Conservation (phyloP, 2,113 vertebrate species). For the Scomber colias region DNA sequence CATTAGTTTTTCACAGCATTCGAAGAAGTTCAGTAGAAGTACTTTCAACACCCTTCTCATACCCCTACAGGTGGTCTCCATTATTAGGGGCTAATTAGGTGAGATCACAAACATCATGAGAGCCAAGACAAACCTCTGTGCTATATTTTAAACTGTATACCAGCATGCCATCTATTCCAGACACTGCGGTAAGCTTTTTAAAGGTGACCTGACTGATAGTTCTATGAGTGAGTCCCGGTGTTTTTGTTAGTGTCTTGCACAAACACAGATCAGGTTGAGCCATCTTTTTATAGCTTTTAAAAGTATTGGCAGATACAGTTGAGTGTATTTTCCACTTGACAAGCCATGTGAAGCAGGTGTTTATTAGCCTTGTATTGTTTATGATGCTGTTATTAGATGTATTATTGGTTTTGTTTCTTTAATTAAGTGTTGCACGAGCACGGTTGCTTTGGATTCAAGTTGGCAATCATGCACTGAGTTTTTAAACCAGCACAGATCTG, state of each 20-base stretch:
- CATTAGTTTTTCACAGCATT: background rate
- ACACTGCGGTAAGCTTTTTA: too few species aligned
- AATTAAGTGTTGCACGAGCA: background rate
- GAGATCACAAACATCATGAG: too few species aligned
- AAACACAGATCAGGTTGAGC: background rate
- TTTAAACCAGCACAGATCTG: too few species aligned
- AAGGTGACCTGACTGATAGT: too few species aligned
- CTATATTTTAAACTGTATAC: background rate
- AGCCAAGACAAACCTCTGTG: background rate
- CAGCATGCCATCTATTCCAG: too few species aligned
- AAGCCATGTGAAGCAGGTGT: background rate
- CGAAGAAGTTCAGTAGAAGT: background rate
- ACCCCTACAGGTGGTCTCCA: constrained; percentile 8
- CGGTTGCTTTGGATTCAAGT: background rate
- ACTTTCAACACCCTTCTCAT: background rate
- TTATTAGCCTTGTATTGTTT: background rate
- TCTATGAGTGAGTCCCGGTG: background rate
- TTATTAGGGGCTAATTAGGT: background rate
- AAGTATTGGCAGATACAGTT: background rate
- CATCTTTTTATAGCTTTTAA: background rate
- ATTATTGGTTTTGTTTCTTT: background rate
- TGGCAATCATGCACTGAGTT: background rate
- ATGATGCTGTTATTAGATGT: background rate
- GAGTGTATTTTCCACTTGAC: background rate
- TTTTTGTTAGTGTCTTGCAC: background rate